These are phyloP conservation scores for Cichlasoma orientale DNA, from an alignment of 2,797 vertebrate species.

Conservation along the genomic window DNA sequence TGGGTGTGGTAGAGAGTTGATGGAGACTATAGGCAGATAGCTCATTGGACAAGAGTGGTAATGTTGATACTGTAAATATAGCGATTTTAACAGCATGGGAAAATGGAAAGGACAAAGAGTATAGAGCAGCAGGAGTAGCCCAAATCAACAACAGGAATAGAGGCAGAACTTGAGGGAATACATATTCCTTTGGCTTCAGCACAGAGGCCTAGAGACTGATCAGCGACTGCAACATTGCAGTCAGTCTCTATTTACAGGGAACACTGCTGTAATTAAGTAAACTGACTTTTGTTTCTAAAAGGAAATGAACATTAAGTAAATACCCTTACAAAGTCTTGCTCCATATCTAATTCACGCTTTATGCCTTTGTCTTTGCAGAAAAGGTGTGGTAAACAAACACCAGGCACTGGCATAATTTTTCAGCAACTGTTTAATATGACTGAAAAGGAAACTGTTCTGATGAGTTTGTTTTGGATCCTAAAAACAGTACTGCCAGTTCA, in stretches of 20 bases:
- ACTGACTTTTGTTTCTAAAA: not conserved
- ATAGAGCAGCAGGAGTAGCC: not conserved
- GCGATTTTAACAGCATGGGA: not conserved
- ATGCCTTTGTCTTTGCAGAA: not conserved
- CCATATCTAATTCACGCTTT: not conserved
- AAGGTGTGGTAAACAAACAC: conserved; percentile 18
- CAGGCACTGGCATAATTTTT: conserved; percentile 14
- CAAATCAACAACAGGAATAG: not conserved
- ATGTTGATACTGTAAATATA: not conserved
- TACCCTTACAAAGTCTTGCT: not conserved
- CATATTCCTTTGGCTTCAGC: not conserved
- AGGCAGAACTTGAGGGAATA: not conserved
- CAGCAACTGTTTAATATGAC: conserved; percentile 14
- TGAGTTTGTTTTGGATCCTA: conserved; percentile 33
- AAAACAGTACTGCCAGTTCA: conserved; percentile 3
- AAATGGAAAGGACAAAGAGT: not conserved
- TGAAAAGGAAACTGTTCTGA: conserved; percentile 19
- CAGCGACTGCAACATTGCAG: not conserved
- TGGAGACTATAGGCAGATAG: not conserved
- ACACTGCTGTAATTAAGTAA: not conserved
- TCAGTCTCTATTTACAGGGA: not conserved
- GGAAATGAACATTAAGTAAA: not conserved
- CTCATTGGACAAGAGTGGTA: not conserved
- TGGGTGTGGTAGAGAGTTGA: not conserved
- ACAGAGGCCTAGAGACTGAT: not conserved